Conservation (phyloP, 2,113 vertebrate species). For the Dicentrarchus labrax region DNA sequence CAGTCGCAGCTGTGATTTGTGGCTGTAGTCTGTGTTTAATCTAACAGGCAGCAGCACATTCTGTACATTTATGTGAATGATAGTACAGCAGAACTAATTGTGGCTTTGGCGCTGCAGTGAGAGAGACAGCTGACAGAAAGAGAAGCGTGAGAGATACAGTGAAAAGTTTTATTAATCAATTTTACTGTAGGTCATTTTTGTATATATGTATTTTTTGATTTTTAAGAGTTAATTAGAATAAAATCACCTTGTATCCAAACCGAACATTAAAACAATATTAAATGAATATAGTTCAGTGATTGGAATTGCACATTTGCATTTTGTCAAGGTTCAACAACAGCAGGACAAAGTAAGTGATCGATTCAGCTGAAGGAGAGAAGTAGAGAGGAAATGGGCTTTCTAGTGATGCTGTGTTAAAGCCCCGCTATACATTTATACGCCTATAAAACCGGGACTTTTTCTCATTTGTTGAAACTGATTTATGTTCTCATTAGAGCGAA, state of each 20-base stretch:
- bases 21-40: constrained; percentile 28
- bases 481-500: constrained; percentile 31
- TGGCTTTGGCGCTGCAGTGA: neutral
- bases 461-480: constrained; percentile 35
- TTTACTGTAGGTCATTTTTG: too few species aligned
- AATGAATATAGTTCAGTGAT: neutral
- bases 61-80: neutral
- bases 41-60: constrained; percentile 8
- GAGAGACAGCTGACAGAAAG: neutral
- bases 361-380: neutral
- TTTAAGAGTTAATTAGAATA: too few species aligned
- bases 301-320: neutral
- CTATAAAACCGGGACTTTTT: constrained; percentile 25
- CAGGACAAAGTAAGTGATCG: neutral
- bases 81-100: neutral
- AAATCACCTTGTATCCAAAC: neutral
- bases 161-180: neutral
- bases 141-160: neutral
- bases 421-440: constrained; percentile 18
- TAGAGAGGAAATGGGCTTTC: neutral
- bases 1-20: constrained; percentile 1
- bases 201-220: too few species aligned
- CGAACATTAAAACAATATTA: neutral
- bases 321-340: neutral
- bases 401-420: neutral